Evolutionary conservation across 2,888 invertebrate genomes (phyloP), one percentile per base, ranked within the genome.

Genomic region (Ceriagrion tenellum): DNA sequence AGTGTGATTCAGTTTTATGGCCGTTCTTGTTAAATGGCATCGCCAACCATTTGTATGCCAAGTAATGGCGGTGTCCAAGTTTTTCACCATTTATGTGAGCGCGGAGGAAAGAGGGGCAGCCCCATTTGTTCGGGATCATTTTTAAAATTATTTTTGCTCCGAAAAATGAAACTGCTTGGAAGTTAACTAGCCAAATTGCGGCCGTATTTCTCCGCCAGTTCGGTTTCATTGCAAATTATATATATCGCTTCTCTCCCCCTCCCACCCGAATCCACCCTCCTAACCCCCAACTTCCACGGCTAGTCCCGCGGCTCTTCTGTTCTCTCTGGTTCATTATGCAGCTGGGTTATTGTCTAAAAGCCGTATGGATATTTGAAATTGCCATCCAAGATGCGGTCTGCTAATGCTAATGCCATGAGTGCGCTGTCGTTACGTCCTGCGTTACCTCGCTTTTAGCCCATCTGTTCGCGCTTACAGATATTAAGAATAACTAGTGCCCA

Each of bases 141-240:
- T 69, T n/a, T n/a, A n/a, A n/a, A n/a, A n/a, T n/a, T n/a, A n/a
- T n/a, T 69, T 69, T 69, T 26, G 59, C 8, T 47, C 16, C 59
- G 10, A 16, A 59, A 81, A 81, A 10, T 30, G 81, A 81, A 81
- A 30, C 35, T 30, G 30, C 30, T 13, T 13, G 81, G 81, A 35
- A 81, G 16, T 35, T 81, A 81, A 81, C 81, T 81, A 81, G 81
- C 81, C 81, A 81, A 81, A 81, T 81, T 81, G 81, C 30, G 81
- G 81, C 35, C 81, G 81, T 81, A 81, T 81, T 35, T 81, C 35
- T 81, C 47, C 81, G 35, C 35, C 30, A 35, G 81, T 35, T 81
- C 30, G 35, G 35, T 81, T 81, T 81, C n/a, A 81, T 81, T 81
- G 81, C 30, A 35, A 30, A 35, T 81, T 81, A 35, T 13, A 81